Evolutionary conservation across 2,797 vertebrate species (phyloP), one percentile per base, ranked within the genome.

Genomic region (Denticeps clupeoides): DNA sequence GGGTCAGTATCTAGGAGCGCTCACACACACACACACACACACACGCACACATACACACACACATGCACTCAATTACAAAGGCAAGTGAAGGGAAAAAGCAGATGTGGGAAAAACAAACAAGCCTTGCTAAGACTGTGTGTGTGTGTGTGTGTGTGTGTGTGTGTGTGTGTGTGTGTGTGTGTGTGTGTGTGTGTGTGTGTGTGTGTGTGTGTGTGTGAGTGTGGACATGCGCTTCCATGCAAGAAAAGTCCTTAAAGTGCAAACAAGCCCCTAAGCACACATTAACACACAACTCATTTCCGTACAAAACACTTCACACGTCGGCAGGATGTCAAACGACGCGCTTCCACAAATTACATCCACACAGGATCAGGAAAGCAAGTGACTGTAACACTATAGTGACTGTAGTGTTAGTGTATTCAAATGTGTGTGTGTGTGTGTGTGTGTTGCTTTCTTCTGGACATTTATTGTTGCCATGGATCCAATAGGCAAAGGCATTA

Each of bases 91-190:
- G 73, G 73, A 79, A 65, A 66, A 87, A 86, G 87, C 86, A 87
- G 86, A 94, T 95, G 93, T 97, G 93, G 91, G 93, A 95, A 97
- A 96, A 95, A 95, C 89, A 97, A 95, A 97, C 91, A 97, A 82
- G 81, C 67, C 67, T 29, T 9, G 15, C 26, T 4, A 24, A 37
- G 26, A 44, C 41, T 26, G 31, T 45, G 24, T 26, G 33, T 24
- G 51, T 19, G 22, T 19, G n/a, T 16, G 4, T 45, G 22, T 44
- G 29, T 29, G 23, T 41, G 15, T 47, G 47, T 27, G 23, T 23
- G n/a, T 49, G 18, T 42, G 21, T 50, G 11, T 45, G 19, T 25
- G 13, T 29, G 40, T 42, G 16, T 4, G 7, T 35, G 32, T 11
- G 15, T 22, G 13, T 1, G 6, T 43, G 51, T 55, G 47, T 4